These are phyloP conservation scores for Ormyrus pomaceus DNA, from an alignment of 2,888 invertebrate species.

Conservation along the genomic window DNA sequence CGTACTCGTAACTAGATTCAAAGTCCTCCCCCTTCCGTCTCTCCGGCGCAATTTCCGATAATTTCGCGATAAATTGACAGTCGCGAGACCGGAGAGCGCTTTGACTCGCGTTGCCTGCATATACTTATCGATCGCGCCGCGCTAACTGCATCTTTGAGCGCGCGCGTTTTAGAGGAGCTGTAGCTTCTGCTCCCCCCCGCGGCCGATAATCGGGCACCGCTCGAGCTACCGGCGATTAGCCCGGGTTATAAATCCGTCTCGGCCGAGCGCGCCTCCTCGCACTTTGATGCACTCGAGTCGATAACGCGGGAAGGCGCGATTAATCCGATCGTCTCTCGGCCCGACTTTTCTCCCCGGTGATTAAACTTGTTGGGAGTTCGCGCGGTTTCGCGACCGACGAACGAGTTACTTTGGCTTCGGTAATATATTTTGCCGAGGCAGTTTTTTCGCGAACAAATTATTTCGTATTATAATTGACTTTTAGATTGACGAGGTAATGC, in stretches of 20 bases:
- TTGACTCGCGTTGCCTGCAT: not conserved
- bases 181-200: no score
- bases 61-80: slow-evolving; percentile 27
- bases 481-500: no score
- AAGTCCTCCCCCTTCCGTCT: not conserved
- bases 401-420: no score
- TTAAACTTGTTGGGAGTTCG: no score
- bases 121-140: slow-evolving; percentile 27
- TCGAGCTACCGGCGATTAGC: slow-evolving; percentile 11
- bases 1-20: not conserved
- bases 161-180: slow-evolving; percentile 14
- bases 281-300: slow-evolving; percentile 20
- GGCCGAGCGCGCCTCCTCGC: slow-evolving; percentile 5
- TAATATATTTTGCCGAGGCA: no score
- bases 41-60: slow-evolving; percentile 24
- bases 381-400: no score
- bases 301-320: no score
- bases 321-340: no score
- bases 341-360: no score
- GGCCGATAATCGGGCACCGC: slow-evolving; percentile 30
- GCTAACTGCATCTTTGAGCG: slow-evolving; percentile 21
- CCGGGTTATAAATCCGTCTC: slow-evolving; percentile 20
- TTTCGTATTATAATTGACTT: no score
- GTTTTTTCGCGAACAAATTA: no score
- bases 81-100: slow-evolving; percentile 24